Conservation (phyloP, 2,113 vertebrate species). For the Platanista minor region DNA sequence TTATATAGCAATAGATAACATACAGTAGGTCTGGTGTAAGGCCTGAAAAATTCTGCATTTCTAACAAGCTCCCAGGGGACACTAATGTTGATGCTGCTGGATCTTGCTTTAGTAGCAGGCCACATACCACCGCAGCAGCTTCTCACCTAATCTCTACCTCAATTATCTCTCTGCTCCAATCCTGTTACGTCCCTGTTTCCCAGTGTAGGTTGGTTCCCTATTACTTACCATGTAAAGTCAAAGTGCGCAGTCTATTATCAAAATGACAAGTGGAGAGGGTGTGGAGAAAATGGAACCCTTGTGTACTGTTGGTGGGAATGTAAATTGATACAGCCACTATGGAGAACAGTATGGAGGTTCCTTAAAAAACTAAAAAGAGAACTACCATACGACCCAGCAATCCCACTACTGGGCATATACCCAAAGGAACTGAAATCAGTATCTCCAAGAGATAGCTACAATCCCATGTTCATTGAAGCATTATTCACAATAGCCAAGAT, state of each 20-base stretch:
- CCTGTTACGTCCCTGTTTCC: not conserved
- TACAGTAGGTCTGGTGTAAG: not conserved
- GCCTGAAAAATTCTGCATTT: not conserved
- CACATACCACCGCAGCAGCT: not conserved
- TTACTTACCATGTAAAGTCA: not conserved
- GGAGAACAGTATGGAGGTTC: not conserved
- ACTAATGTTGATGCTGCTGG: not conserved
- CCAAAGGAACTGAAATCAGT: too few relatives aligned
- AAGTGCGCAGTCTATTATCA: not conserved
- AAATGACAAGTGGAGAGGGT: not conserved
- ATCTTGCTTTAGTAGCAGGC: not conserved
- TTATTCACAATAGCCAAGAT: not conserved
- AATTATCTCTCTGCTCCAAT: not conserved
- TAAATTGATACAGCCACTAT: not conserved
- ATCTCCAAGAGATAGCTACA: not conserved
- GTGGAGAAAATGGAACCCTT: not conserved
- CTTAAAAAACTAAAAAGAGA: not conserved
- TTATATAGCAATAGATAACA: not conserved
- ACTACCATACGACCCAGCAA: not conserved
- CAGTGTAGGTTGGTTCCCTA: not conserved
- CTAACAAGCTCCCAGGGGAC: not conserved
- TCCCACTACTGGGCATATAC: not conserved
- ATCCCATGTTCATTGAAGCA: not conserved
- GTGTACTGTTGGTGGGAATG: not conserved
- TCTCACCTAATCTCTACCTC: not conserved